Base-by-base conservation (phyloP, 2,113 vertebrate species). In the Oophaga pumilio region DNA sequence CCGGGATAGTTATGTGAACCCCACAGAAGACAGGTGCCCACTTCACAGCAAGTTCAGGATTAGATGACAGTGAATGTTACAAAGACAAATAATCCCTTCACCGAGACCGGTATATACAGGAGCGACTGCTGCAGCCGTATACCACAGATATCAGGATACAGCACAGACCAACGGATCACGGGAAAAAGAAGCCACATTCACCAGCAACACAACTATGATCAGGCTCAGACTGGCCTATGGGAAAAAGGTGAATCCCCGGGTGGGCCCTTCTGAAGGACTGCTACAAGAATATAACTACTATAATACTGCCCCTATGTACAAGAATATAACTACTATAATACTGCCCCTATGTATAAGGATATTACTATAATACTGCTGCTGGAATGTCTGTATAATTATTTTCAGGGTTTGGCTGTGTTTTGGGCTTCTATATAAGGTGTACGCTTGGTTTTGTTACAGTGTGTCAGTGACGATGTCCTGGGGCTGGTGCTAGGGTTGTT, bases 1-100 rank as follows among this genome's bases (percentile, higher is more conserved):
- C 14, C 24, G 85, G 8, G 76, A 50, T 49, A n/a, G 85, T 73
- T 86, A 68, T 43, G 57, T 86, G 68, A 78, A 69, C 76, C 24
- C 43, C 20, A 50, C 59, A 17, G 76, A 49, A 69, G 76, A 86
- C 68, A 56, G 52, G 79, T 79, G 85, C n/a, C 62, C 24, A 6
- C 43, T 57, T 78, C 64, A 53, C 8, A 53, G 69, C 10, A 49
- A 60, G 24, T 43, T 28, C 76, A 33, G 85, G 62, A 80, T 71
- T 69, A 20, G 62, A 57, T 78, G 28, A 71, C 85, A 24, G n/a
- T n/a, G 64, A 43, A 53, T 12, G 26, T 18, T 20, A 24, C 56
- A 33, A 43, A 57, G 53, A 80, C 53, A 80, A 80, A 60, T 24
- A 59, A 79, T 26, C 52, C 76, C 76, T 57, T 79, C 76, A 53